Conservation (phyloP, 2,113 vertebrate genomes). For the Tachycineta bicolor region DNA sequence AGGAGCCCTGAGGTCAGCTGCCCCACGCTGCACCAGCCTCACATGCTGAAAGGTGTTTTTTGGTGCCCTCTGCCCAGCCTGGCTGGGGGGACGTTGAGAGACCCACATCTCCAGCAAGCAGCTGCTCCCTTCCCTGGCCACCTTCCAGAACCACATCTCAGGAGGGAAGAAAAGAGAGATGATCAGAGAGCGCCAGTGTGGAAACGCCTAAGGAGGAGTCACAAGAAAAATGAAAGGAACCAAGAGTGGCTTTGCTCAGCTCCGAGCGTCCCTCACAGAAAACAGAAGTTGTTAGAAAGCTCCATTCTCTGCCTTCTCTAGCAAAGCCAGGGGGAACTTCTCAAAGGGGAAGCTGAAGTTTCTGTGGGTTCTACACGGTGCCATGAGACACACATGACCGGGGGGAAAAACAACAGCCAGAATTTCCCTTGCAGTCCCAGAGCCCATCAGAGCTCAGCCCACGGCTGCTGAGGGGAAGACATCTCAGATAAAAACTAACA, state of each 20-base stretch:
- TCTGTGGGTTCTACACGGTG: not conserved
- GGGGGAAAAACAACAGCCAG: not conserved
- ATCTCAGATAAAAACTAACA: not conserved
- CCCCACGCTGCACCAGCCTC: not conserved
- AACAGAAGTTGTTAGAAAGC: not conserved
- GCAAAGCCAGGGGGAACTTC: not conserved
- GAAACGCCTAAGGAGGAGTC: not conserved
- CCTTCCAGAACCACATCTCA: not conserved
- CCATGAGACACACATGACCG: fast-evolving
- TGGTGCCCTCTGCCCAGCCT: not conserved
- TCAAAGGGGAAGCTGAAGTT: not conserved
- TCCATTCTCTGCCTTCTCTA: not conserved
- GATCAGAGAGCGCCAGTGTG: not conserved
- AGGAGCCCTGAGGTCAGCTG: not conserved
- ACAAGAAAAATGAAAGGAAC: not conserved
- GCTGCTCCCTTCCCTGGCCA: not conserved
- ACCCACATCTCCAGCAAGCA: not conserved
- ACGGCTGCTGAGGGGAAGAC: fast-evolving
- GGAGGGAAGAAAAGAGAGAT: not conserved
- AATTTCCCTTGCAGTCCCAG: not conserved
- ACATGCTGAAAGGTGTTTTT: fast-evolving
- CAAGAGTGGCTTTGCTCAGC: not conserved
- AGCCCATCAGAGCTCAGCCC: not conserved
- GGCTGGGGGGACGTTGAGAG: not conserved
- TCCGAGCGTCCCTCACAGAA: not conserved